phyloP scores from a whole-genome alignment of 2,888 invertebrate species.

The Diachrysia chrysitis region DNA sequence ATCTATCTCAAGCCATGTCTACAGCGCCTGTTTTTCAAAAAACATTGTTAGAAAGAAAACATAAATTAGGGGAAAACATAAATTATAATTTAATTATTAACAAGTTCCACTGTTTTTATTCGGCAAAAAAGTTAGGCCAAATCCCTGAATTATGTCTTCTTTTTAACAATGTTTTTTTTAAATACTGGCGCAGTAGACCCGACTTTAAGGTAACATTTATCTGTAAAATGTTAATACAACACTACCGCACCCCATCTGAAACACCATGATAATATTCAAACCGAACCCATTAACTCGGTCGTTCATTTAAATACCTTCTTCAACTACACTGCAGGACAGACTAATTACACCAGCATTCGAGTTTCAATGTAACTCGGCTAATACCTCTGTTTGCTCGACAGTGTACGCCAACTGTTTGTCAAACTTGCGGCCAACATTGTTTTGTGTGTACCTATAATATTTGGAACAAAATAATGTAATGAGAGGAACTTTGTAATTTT shows the following conservation, averaged over 20 bases:
- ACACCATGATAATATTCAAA: background rate
- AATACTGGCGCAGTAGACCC: too few species aligned
- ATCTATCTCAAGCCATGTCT: background rate
- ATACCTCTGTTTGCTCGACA: constrained; percentile 45
- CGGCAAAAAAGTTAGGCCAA: too few species aligned
- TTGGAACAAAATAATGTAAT: background rate
- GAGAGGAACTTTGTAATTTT: background rate
- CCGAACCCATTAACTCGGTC: background rate
- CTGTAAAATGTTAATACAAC: background rate
- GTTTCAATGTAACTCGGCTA: constrained; percentile 25
- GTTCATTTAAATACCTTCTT: constrained; percentile 27
- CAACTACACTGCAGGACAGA: constrained; percentile 23
- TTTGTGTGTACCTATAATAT: constrained; percentile 23
- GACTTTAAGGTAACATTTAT: too few species aligned
- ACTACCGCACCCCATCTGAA: background rate
- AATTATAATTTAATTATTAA: too few species aligned
- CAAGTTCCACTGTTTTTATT: too few species aligned
- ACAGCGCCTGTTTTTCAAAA: too few species aligned
- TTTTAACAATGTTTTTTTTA: too few species aligned
- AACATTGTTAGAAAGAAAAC: too few species aligned
- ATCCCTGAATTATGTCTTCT: too few species aligned
- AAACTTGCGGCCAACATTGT: constrained; percentile 28
- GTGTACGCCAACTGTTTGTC: constrained; percentile 29
- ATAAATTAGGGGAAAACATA: too few species aligned
- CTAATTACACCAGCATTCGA: constrained; percentile 33